phyloP scores from a whole-genome alignment of 1,140 invertebrate genomes.

The Heliconius nattereri region DNA sequence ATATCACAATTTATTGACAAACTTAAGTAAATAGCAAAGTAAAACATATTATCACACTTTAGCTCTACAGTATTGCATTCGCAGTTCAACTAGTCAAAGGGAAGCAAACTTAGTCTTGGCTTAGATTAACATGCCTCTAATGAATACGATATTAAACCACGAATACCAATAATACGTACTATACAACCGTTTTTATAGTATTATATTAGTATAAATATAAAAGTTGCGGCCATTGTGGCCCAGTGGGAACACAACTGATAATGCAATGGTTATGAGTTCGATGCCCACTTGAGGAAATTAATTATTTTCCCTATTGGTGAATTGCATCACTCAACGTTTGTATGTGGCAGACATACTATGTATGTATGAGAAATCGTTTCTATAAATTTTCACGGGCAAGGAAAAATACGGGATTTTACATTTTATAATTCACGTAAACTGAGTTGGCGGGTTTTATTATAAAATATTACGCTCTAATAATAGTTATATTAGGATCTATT shows the following conservation, averaged over 20 bases:
- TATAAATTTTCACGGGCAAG: no score
- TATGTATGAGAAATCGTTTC: no score
- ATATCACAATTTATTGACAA: background rate
- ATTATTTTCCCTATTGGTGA: no score
- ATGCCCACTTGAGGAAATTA: no score
- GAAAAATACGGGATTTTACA: no score
- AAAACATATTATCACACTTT: background rate
- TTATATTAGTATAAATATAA: background rate
- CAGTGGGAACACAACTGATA: no score
- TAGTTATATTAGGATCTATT: background rate
- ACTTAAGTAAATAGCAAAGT: background rate
- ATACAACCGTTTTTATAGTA: background rate
- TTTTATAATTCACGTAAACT: no score
- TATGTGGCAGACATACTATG: no score
- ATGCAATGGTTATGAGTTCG: no score
- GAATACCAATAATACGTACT: background rate
- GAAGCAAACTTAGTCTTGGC: background rate
- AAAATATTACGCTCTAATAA: no score
- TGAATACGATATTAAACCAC: slow-evolving; percentile 15
- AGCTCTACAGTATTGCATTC: background rate
- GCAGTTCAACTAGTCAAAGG: slow-evolving; percentile 1
- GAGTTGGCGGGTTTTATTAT: no score
- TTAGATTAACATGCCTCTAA: background rate
- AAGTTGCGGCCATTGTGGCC: background rate
- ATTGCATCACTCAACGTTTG: no score